Evolutionary conservation across 1,140 invertebrate species (phyloP), one percentile per base, ranked within the genome.

Genomic region (Mactra quadrangularis): DNA sequence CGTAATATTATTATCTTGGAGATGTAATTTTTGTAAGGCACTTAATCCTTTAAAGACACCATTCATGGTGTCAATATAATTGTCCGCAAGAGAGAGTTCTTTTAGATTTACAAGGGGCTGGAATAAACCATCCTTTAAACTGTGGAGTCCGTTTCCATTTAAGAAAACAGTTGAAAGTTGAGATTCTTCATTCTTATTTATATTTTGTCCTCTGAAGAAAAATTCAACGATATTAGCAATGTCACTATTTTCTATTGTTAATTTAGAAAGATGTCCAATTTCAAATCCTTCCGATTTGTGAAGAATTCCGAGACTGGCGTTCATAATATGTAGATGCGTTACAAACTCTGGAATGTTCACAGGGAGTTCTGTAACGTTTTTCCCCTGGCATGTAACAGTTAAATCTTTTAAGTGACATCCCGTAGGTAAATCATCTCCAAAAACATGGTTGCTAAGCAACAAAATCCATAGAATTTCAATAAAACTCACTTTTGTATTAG

Each of bases 1-100:
- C 76, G 94, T 92, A 55, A 97, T 91, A 35, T 94, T 94, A 90
- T 97, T 97, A 38, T 94, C 94, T 76, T 95, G 95, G 53, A 97
- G 92, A 89, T 96, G 95, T 0, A 97, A 93, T 89, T 95, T 95
- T 87, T 96, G 95, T 25, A 97, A 89, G 64, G 94, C 94, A 60
- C 93, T 70, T n/a, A 94, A 62, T n/a, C 87, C 86, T 17, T 85
- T 55, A 78, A 94, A 92, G 33, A 90, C 87, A 17, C 89, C 90
- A 57, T 92, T 91, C 47, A 94, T 86, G 53, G 86, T 87, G 35
- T 79, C 85, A 33, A 94, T 79, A 74, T 92, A 92, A 89, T 96
- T 96, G 52, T 94, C 92, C 13, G 95, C 95, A n/a, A 97, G 90
- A 85, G 96, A 95, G 9, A 94, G 86, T 17, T 87, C 74, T 74